Base-by-base conservation (phyloP, 2,113 vertebrate species). In the Tympanuchus pallidicinctus region DNA sequence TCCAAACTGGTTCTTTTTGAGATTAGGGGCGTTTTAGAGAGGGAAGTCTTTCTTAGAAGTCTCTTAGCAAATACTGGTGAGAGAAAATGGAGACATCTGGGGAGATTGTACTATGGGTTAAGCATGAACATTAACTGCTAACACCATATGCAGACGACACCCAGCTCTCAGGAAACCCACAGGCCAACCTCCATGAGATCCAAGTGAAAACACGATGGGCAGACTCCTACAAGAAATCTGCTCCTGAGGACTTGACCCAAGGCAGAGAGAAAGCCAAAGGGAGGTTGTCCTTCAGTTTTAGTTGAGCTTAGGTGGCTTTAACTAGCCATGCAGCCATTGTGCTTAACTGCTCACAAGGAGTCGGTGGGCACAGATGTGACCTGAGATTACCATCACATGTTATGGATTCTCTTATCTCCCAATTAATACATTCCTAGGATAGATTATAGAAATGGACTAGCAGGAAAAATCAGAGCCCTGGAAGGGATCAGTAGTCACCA, bases 91-190 rank as follows among this genome's bases (percentile, higher is more conserved):
- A 9, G 30, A 36, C 25, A 20, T 43, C 19, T 16, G 40, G 25
- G n/a, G 30, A 57, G 6, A 52, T 4, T 21, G 24, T 5, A 34
- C 16, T 8, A 30, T 22, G 71, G 50, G 28, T 3, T 15, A 74
- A 92, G 56, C 43, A 93, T n/a, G 14, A 80, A 6, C 21, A 34
- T 69, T 73, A 22, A 50, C 69, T 43, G 42, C 15, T 16, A 91
- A 73, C 8, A 52, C 5, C 19, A 43, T 0, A 0, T 22, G 21
- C 34, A 83, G 77, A 66, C 10, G 45, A 19, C 22, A 34, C 8
- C 43, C 21, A 30, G 0, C 8, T 47, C 40, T 14, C 63, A 21
- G 18, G 28, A 43, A 18, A 43, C 10, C 30, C 30, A 40, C 0
- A 57, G 36, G 34, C 4, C 18, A 14, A 15, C 16, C 18, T 64